A percentile compares a stretch with the other conserved stretches of the same genome.
Conservation (phyloP, 2,888 invertebrate genomes). For the Hydroisotoma schaefferi region DNA sequence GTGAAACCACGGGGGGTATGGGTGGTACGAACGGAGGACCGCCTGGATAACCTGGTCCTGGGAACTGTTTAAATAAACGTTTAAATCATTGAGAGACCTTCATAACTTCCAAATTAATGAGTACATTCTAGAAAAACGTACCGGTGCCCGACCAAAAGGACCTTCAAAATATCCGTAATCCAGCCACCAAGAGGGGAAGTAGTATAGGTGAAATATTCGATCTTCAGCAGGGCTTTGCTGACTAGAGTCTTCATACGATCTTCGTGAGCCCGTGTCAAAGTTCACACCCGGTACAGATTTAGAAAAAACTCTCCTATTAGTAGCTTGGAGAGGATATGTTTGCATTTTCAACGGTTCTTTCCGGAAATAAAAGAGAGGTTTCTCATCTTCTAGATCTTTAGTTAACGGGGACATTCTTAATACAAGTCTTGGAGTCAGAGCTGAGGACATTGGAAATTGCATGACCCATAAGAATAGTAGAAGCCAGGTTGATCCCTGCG, state of each 20-base stretch:
- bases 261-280: not conserved
- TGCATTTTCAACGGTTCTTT: too few relatives aligned
- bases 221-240: constrained; percentile 38
- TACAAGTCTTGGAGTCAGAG: too few relatives aligned
- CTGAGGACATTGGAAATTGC: too few relatives aligned
- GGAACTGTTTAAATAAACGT: constrained; percentile 18
- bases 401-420: not conserved
- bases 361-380: not conserved
- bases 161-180: constrained; percentile 44
- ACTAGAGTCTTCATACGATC: not conserved
- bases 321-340: not conserved
- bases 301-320: not conserved
- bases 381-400: not conserved
- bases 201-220: constrained; percentile 42
- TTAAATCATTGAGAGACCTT: not conserved
- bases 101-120: not conserved
- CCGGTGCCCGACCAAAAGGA: constrained; percentile 40
- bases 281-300: too few relatives aligned
- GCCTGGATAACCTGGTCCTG: constrained; percentile 35
- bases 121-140: not conserved
- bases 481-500: too few relatives aligned
- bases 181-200: constrained; percentile 34
- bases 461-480: too few relatives aligned
- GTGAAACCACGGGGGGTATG: too few relatives aligned
- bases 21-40: not conserved